Base-by-base conservation (phyloP, 2,888 invertebrate species). In the Fragum whitleyi region DNA sequence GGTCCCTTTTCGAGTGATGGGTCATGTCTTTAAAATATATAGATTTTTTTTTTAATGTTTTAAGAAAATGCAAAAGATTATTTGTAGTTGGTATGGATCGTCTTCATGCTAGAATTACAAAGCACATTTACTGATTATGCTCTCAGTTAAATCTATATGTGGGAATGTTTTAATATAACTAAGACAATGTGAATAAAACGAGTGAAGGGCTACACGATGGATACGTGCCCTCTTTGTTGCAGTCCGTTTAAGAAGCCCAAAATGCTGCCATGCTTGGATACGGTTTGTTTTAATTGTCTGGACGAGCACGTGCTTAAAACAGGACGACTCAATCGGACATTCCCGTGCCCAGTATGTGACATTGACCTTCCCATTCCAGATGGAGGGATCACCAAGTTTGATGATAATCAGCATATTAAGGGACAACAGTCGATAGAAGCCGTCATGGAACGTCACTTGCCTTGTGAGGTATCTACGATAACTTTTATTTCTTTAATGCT, bases 251-350 rank as follows among this genome's bases (percentile, higher is more conserved):
- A 72, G 51, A 84, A 87, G 61, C 82, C 87, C 2, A 83, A 85
- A 39, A 55, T 86, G 23, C 55, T 87, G 23, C 86, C 86, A 21
- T 87, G 87, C 51, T 57, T 87, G 55, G 86, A 87, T 61, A 81
- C 85, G n/a, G 65, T 86, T 19, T 87, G 87, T 51, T 81, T 86
- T 53, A 32, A 71, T 7, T 86, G 87, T 65, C 39, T 87, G 14
- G 81, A 84, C 11, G 86, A 86, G 26, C 70, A 81, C 53, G 87
- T 83, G 28, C 39, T 80, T 9, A 79, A 86, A 71, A 57, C 79
- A 39, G 73, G 59, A 14, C 67, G 80, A n/a, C 53, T 72, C 2
- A 72, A 73, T 19, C 76, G 81, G 0, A 77, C 74, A 19, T 85
- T 87, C 47, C 70, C 76, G 19, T 87, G 87, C 21, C 87, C 87